Base-by-base conservation (phyloP, 1,140 invertebrate genomes). In the Phocides pigmalion region DNA sequence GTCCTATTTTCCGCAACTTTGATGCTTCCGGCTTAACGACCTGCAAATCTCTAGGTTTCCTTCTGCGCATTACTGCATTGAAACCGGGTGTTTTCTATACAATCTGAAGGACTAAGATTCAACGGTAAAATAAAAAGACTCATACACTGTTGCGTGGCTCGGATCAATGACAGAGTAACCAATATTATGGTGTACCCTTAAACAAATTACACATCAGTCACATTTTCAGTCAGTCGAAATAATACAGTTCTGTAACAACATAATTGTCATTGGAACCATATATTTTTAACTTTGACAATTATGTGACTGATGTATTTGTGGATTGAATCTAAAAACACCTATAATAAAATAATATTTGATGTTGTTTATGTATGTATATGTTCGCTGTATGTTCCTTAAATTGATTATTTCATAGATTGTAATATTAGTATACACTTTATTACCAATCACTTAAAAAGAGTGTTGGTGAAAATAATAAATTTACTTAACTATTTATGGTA, bases 321-420 rank as follows among this genome's bases (percentile, higher is more conserved):
- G 37, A 35, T 32, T 39, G 15, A 4, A 3, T 53, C 11, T 12
- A 9, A 19, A 16, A 0, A 32, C 9, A 37, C 50, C 28, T 11
- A 32, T 19, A 39, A 14, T 39, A 39, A 14, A 39, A 4, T 2
- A 14, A 39, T 22, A 22, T 14, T 39, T 14, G 35, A 39, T 39
- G 35, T 39, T 46, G 20, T 16, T 59, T 59, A 37, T 46, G 20
- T 35, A 35, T n/a, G 8, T 35, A 35, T 35, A 35, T 35, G 32
- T 35, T 35, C 32, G 14, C 39, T 16, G 39, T 39, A 41, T 16
- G 39, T 41, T 41, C 39, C 39, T 41, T 41, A 5, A 41, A 17
- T 8, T 41, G 39, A 16, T 17, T 41, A 17, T 41, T 41, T 35
- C n/a, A 41, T 17, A 16, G n/a, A 5, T 35, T 35, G 39, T 41